Percentiles rank a stretch among this genome's conserved stretches.
These are phyloP conservation scores for Zingel zingel DNA, from an alignment of 2,113 vertebrate genomes.

Conservation along the genomic window DNA sequence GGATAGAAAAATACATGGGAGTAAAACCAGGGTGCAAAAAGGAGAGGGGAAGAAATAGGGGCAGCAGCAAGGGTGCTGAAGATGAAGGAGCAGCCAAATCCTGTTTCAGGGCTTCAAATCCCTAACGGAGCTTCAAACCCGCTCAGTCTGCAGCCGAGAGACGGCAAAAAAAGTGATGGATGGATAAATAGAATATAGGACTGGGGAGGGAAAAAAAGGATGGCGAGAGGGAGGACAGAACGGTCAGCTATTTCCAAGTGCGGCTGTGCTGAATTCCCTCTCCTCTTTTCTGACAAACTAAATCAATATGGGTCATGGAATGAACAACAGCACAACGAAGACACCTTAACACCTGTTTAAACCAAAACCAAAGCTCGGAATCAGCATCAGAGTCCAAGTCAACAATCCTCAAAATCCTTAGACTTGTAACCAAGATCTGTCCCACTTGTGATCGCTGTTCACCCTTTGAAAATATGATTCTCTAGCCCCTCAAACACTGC, in stretches of 20 bases:
- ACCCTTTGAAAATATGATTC: slow-evolving; percentile 42
- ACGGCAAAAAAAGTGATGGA: slow-evolving; percentile 49
- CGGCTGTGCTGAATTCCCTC: slow-evolving; percentile 38
- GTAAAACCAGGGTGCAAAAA: slow-evolving; percentile 43
- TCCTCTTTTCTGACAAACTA: slow-evolving; percentile 48
- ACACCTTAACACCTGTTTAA: slow-evolving; percentile 48
- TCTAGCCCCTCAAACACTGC: slow-evolving; percentile 42
- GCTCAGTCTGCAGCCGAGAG: slow-evolving; percentile 53
- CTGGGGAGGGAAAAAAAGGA: slow-evolving; percentile 8
- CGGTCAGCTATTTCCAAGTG: slow-evolving; percentile 64
- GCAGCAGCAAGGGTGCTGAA: slow-evolving; percentile 32
- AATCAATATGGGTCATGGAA: slow-evolving; percentile 68
- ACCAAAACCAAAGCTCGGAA: slow-evolving; percentile 37
- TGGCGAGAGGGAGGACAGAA: slow-evolving; percentile 47
- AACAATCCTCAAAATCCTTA: slow-evolving; percentile 57
- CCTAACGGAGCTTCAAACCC: slow-evolving; percentile 53
- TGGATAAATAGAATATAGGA: slow-evolving; percentile 37
- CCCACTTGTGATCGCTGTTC: slow-evolving; percentile 57
- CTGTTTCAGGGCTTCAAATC: slow-evolving; percentile 64
- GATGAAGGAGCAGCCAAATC: slow-evolving; percentile 64
- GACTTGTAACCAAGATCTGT: slow-evolving; percentile 55
- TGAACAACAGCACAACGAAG: slow-evolving; percentile 44
- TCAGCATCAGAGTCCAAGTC: slow-evolving; percentile 62
- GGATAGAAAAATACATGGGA: slow-evolving; percentile 29
- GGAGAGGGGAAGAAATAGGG: slow-evolving; percentile 47